A percentile compares a stretch with the other conserved stretches of the same genome.
Conservation (phyloP, 64 coral and sea anemone species). For the Catalaphyllia jardinei region DNA sequence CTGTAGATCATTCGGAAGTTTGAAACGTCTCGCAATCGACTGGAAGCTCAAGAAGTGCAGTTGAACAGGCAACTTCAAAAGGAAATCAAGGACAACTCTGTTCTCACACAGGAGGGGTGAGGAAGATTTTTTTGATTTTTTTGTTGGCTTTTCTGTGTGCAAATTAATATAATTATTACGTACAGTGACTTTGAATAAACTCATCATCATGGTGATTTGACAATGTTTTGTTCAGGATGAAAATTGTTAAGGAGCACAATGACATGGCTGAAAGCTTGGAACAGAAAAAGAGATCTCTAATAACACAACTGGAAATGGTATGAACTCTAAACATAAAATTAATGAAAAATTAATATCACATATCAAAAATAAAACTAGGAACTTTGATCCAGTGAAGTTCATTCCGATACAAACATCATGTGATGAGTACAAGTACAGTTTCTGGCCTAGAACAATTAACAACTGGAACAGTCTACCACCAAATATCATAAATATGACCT, state of each 20-base stretch:
- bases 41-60: constrained; percentile 93
- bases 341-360: background rate
- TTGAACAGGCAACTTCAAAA: constrained; percentile 88
- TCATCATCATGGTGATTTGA: background rate
- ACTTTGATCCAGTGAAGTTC: too few relatives aligned
- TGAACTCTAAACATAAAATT: background rate
- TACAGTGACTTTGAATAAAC: background rate
- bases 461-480: too few relatives aligned
- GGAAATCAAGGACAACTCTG: constrained; percentile 89
- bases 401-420: too few relatives aligned
- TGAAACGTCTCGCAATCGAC: constrained; percentile 84
- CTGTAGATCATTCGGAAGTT: constrained; percentile 72
- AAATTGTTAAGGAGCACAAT: constrained; percentile 85
- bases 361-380: too few relatives aligned
- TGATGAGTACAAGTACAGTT: too few relatives aligned
- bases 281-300: constrained; percentile 29
- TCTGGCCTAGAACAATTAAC: too few relatives aligned
- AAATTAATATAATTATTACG: background rate
- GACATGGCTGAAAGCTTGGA: constrained; percentile 64
- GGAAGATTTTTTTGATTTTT: constrained; percentile 2
- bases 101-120: constrained; percentile 96
- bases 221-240: constrained; percentile 63
- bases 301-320: constrained; percentile 64
- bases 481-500: too few relatives aligned
- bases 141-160: background rate